Base-by-base conservation (phyloP, 2,113 vertebrate genomes). In the Hippocampus guttulatus region DNA sequence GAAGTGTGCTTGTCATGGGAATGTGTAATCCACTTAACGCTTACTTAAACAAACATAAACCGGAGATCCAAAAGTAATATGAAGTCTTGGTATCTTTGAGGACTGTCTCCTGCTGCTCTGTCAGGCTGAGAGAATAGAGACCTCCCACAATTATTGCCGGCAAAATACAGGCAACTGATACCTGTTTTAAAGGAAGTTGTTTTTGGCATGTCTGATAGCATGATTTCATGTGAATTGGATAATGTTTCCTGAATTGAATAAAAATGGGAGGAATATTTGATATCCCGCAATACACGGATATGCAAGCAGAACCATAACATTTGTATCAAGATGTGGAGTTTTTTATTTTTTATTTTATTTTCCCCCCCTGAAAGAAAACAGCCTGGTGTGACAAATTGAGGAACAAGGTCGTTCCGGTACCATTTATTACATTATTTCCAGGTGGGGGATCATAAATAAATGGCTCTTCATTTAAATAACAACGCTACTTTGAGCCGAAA, bases 11-110 rank as follows among this genome's bases (percentile, higher is more conserved):
- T 62, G 60, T 38, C 60, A 27, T 62, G 60, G 20, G 78, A 83
- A 85, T 41, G 61, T 83, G 74, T 73, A 80, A 73, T 67, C 60
- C 58, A 76, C 69, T 75, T 85, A 84, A 89, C 78, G 55, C 80
- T 54, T 79, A 69, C 49, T 88, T 70, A 85, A 87, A 86, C 73
- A 73, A 38, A 21, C 55, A 30, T 41, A 64, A 69, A 73, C 61
- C 38, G 7, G 73, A 45, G 75, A 79, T 81, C 80, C 63, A 16
- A 67, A 67, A 82, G 70, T 82, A 57, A 67, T 69, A 78, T 79
- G 73, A 86, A 84, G 77, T 68, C 64, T 64, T 64, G 73, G 75
- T 83, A 76, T 85, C 55, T 33, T 60, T 30, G 54, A 76, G 82
- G 51, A 69, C 16, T 57, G 30, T 75, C 70, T 61, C 73, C 45